Base-by-base conservation (phyloP, 1,140 invertebrate genomes). In the Plectrocnemia conspersa region DNA sequence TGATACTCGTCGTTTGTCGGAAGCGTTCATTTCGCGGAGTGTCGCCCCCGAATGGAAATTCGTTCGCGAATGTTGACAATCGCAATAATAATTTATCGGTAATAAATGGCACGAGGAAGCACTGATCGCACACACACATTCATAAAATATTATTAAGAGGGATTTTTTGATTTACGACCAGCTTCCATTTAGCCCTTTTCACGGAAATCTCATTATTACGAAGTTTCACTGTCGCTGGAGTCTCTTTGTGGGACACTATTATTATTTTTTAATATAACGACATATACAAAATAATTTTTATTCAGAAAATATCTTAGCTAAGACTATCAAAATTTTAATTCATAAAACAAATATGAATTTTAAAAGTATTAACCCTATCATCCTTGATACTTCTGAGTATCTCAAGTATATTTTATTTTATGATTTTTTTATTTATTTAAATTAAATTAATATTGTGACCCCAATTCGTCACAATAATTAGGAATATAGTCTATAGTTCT, bases 161-260 rank as follows among this genome's bases (percentile, higher is more conserved):
- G 55, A 54, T 60, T 50, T 53, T 60, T 56, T 60, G 58, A 60
- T 60, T 60, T 60, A 60, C 58, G 58, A 54, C 54, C 54, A 49
- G 27, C 35, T 56, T 53, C 29, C 58, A 60, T 60, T 60, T 56
- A 60, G 56, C 52, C 54, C 47, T 38, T 50, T 48, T 44, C 36
- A n/a, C n/a, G 33, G 29, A 32, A 47, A 48, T 40, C 53, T 60
- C 58, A 60, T 60, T 60, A 60, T 60, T 42, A 32, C 44, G 7
- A n/a, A n/a, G 40, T 10, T 42, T 42, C 19, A 22, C 16, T 42
- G 19, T 22, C 40, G 40, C 19, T 42, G 18, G 13, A 42, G 19
- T 42, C 18, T 42, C n/a, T n/a, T n/a, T n/a, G n/a, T n/a, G n/a
- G n/a, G n/a, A n/a, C n/a, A n/a, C n/a, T n/a, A 10, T 22, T 42